A percentile compares a stretch with the other conserved stretches of the same genome.
These are phyloP conservation scores for Macrobrachium nipponense DNA, from an alignment of 1,140 invertebrate genomes.

Conservation along the genomic window DNA sequence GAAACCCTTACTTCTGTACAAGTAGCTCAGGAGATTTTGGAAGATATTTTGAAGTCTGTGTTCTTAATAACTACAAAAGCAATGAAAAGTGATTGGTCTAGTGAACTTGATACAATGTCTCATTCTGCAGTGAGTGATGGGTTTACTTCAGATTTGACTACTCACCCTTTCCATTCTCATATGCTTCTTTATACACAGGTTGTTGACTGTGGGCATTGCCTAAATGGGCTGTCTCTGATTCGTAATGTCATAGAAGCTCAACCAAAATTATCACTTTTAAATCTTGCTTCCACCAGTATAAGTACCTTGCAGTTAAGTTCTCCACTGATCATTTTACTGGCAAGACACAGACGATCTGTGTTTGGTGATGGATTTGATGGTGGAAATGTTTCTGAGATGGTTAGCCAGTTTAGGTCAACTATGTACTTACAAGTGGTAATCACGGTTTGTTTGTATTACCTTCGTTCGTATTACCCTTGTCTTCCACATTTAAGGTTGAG, in stretches of 20 bases:
- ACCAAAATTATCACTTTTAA: slow-evolving; percentile 68
- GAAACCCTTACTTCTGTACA: slow-evolving; percentile 67
- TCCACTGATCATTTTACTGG: slow-evolving; percentile 73
- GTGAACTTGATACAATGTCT: slow-evolving; percentile 45
- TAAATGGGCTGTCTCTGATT: slow-evolving; percentile 83
- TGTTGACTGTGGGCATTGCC: slow-evolving; percentile 81
- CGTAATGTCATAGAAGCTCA: slow-evolving; percentile 81
- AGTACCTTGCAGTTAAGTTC: slow-evolving; percentile 42
- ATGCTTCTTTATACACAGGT: slow-evolving; percentile 85
- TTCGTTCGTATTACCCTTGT: slow-evolving; percentile 85
- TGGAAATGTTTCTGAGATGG: slow-evolving; percentile 72
- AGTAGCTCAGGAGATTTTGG: slow-evolving; percentile 73
- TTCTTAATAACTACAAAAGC: slow-evolving; percentile 67
- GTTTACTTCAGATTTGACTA: slow-evolving; percentile 47
- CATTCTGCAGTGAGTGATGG: slow-evolving; percentile 40
- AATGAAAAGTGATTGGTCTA: slow-evolving; percentile 67
- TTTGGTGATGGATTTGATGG: slow-evolving; percentile 84
- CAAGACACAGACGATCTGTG: slow-evolving; percentile 83
- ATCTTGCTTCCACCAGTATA: slow-evolving; percentile 58
- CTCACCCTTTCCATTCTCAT: slow-evolving; percentile 86
- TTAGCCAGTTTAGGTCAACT: slow-evolving; percentile 75
- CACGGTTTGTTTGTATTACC: slow-evolving; percentile 82
- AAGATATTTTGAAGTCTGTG: slow-evolving; percentile 73
- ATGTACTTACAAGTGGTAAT: slow-evolving; percentile 89
- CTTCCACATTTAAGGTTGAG: slow-evolving; percentile 76